A percentile compares a stretch with the other conserved stretches of the same genome.
Conservation (phyloP, 2,888 invertebrate species). For the Stenichneumon culpator region DNA sequence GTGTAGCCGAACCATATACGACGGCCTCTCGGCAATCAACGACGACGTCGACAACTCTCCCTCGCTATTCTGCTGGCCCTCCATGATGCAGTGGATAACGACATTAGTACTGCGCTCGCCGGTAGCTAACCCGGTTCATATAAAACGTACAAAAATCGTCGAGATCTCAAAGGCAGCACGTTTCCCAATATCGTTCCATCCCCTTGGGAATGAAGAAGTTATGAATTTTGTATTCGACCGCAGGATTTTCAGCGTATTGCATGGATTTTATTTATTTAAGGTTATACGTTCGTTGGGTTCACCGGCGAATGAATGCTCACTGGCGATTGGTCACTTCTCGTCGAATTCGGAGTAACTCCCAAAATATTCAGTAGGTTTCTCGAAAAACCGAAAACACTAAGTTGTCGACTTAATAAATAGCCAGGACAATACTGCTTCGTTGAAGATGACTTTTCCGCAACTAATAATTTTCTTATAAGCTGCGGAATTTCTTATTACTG, state of each 20-base stretch:
- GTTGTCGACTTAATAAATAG: too few relatives aligned
- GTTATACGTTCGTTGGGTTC: background rate
- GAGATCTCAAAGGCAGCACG: slow-evolving; percentile 61
- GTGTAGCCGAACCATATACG: slow-evolving; percentile 78
- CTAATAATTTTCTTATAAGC: too few relatives aligned
- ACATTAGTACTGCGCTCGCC: background rate
- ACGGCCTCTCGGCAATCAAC: slow-evolving; percentile 53
- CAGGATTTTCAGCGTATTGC: background rate
- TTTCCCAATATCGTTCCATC: background rate
- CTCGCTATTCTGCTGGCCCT: background rate
- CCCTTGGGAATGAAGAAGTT: background rate
- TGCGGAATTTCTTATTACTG: too few relatives aligned
- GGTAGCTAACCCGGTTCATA: background rate
- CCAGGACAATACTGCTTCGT: too few relatives aligned
- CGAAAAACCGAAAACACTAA: too few relatives aligned
- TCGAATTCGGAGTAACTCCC: background rate
- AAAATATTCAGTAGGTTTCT: background rate
- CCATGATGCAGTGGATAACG: background rate
- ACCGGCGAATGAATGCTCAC: background rate
- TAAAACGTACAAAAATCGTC: slow-evolving; percentile 24
- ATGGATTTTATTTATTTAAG: background rate
- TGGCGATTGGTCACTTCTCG: background rate
- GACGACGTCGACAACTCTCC: slow-evolving; percentile 30
- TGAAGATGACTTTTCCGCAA: too few relatives aligned
- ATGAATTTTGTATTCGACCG: background rate